These are phyloP conservation scores for Rhinolophus ferrumequinum DNA, from an alignment of 2,113 vertebrate species.

Conservation along the genomic window DNA sequence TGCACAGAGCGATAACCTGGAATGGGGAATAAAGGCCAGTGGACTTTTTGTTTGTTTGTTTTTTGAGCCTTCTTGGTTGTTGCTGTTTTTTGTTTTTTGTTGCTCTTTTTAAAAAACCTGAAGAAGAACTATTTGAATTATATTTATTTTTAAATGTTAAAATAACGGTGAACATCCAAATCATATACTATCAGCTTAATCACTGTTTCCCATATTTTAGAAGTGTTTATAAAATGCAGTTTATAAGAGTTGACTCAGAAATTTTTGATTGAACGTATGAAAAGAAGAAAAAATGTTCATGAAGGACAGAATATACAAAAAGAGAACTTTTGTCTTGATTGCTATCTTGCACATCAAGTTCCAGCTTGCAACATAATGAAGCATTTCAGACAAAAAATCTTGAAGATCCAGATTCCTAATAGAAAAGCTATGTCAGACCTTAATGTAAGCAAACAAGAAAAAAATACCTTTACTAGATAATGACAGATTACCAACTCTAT, in stretches of 20 bases:
- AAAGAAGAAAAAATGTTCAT: not conserved
- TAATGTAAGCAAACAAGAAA: constrained; percentile 52
- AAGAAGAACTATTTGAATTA: not conserved
- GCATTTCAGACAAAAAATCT: constrained; percentile 59
- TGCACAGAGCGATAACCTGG: not conserved
- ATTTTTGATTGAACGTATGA: not conserved
- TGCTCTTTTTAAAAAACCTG: constrained; percentile 6
- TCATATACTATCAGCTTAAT: not conserved
- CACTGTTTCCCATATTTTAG: not conserved
- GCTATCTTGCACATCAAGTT: constrained; percentile 58
- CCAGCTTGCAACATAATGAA: constrained; percentile 50
- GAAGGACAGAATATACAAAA: constrained; percentile 19
- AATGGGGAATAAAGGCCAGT: not conserved
- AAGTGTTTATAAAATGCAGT: not conserved
- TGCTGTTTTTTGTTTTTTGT: not conserved
- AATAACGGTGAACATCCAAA: not conserved
- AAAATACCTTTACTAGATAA: constrained; percentile 54
- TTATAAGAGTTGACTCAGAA: not conserved
- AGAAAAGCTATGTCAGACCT: constrained; percentile 40
- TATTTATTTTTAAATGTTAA: constrained; percentile 23
- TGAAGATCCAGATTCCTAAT: constrained; percentile 46
- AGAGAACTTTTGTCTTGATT: not conserved
- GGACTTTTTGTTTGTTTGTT: not conserved
- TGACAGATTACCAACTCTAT: constrained; percentile 54
- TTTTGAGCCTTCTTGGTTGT: not conserved